These are phyloP conservation scores for Papilio demoleus DNA, from an alignment of 2,888 invertebrate genomes.

Conservation along the genomic window DNA sequence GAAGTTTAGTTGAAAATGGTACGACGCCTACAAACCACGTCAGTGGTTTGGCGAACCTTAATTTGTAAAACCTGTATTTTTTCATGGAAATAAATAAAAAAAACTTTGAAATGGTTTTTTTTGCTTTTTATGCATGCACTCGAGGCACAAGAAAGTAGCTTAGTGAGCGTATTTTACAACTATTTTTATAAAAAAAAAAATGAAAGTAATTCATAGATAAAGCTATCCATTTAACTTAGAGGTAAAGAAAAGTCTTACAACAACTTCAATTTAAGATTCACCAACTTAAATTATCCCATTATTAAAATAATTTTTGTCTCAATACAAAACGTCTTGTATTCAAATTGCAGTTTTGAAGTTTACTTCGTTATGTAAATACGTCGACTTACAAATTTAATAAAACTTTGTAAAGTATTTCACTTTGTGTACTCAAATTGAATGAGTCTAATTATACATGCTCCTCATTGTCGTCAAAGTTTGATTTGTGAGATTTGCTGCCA, in stretches of 20 bases:
- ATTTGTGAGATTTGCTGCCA: too few relatives aligned
- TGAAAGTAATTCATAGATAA: too few relatives aligned
- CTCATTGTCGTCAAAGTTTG: not conserved
- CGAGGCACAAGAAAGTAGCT: too few relatives aligned
- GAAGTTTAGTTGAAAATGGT: too few relatives aligned
- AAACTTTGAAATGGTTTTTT: too few relatives aligned
- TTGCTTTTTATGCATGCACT: too few relatives aligned
- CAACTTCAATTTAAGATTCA: not conserved
- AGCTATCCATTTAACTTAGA: not conserved
- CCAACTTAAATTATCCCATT: not conserved
- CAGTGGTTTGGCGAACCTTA: too few relatives aligned
- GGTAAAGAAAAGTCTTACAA: not conserved
- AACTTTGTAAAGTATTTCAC: conserved; percentile 9
- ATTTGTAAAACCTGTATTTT: too few relatives aligned
- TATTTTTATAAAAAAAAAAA: too few relatives aligned
- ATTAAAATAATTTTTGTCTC: not conserved
- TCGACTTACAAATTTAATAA: conserved; percentile 1
- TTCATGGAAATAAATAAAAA: too few relatives aligned
- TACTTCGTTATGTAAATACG: conserved; percentile 13
- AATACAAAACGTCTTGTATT: not conserved
- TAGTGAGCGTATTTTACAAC: too few relatives aligned
- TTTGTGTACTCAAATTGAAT: not conserved
- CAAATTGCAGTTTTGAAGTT: conserved; percentile 4
- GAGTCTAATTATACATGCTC: not conserved
- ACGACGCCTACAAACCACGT: too few relatives aligned